Evolutionary conservation across 1,140 invertebrate genomes (phyloP), one percentile per base, ranked within the genome.

Genomic region (Trinorchestia longiramus): DNA sequence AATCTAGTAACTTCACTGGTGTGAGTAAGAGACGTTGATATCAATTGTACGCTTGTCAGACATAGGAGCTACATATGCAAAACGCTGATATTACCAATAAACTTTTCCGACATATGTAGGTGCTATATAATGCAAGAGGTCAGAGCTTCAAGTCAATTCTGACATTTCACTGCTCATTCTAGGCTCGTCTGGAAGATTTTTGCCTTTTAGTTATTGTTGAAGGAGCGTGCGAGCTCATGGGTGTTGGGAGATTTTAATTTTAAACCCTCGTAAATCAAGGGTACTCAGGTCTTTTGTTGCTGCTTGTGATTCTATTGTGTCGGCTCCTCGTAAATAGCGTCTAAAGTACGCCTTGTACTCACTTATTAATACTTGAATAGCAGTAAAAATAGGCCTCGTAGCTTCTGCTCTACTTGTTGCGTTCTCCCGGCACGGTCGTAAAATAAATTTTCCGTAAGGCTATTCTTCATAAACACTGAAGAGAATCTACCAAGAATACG

Each of bases 231-330:
- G 88, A 42, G 88, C 88, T 42, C 36, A 19, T 8, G 28, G 23
- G 41, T 90, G 88, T 41, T 41, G 8, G 43, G n/a, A 90, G 43
- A 90, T 41, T 90, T 90, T 43, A 11, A 90, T 90, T 90, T 90
- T 90, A 28, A 90, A 90, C n/a, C 88, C 88, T 90, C 88, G 11
- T 90, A 90, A 90, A 90, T 90, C 88, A 90, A 28, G 88, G 3
- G 36, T 90, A 42, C 41, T 43, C 4, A 90, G 43, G 88, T 90
- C 88, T 90, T 90, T 90, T 90, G 88, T 90, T 11, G 23, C 43
- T 43, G 88, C 88, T 42, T 90, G 88, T 4, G 88, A 41, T 90
- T 11, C 62, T 90, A 90, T 90, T 90, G 88, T 90, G 88, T 4
- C 15, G 88, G 88, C n/a, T 42, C n/a, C 88, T 90, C 88, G 88